These are phyloP conservation scores for Cephus spinipes DNA, from an alignment of 2,888 invertebrate genomes.

Conservation along the genomic window DNA sequence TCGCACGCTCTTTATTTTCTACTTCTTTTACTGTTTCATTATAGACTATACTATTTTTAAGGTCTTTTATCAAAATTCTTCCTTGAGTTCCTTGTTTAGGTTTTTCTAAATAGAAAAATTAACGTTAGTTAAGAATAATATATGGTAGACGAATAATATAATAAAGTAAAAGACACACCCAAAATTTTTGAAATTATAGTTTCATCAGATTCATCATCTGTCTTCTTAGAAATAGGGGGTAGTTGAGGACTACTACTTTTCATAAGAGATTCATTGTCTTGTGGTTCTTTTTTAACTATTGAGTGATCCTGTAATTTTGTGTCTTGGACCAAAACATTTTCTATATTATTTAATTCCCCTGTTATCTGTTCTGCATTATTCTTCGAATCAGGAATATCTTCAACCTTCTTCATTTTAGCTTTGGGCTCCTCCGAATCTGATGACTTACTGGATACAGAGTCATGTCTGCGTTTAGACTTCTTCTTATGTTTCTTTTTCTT, in stretches of 20 bases:
- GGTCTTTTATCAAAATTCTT: conserved; percentile 77
- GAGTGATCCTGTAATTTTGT: not conserved
- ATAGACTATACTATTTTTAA: conserved; percentile 77
- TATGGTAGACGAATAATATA: not conserved
- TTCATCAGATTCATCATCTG: conserved; percentile 66
- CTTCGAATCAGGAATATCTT: conserved; percentile 29
- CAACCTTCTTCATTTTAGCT: conserved; percentile 36
- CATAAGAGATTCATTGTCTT: conserved; percentile 53
- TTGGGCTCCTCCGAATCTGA: conserved; percentile 44
- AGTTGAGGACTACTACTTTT: conserved; percentile 41
- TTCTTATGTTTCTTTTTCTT: conserved; percentile 62
- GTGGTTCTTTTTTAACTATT: conserved; percentile 18
- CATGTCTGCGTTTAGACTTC: conserved; percentile 57
- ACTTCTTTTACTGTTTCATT: conserved; percentile 75
- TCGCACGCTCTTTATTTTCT: conserved; percentile 73
- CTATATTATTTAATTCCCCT: conserved; percentile 10
- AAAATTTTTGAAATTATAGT: conserved; percentile 50
- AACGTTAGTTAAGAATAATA: not conserved
- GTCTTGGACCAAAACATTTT: conserved; percentile 8
- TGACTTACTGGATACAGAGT: conserved; percentile 45
- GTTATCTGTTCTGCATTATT: conserved; percentile 4
- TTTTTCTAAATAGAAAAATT: not conserved
- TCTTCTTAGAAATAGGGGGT: conserved; percentile 62
- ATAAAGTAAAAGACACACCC: conserved; percentile 41
- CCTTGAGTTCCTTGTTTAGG: conserved; percentile 62